Base-by-base conservation (phyloP, 1,140 invertebrate genomes). In the Meloidogyne chitwoodi region DNA sequence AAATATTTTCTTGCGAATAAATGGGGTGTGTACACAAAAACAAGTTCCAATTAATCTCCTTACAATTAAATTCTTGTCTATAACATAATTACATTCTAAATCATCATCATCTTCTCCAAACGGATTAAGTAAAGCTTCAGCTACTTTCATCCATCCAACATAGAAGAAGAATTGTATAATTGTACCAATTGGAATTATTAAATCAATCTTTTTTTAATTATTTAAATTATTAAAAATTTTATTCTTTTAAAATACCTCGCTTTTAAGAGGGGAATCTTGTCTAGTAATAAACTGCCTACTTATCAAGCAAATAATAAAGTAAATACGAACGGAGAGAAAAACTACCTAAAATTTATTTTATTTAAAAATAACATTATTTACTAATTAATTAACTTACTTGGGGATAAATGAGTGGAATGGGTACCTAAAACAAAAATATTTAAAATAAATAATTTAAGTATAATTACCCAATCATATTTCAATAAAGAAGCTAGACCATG, bases 91-190 rank as follows among this genome's bases (percentile, higher is more conserved):
- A 67, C 79, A 83, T 69, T 84, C 83, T 27, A 84, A 75, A 65
- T 85, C 85, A 67, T 86, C 85, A 56, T 87, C 85, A 74, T 85
- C 84, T 67, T 86, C 86, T 38, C 85, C 85, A 12, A 87, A 64
- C 5, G 85, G 85, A 73, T 86, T 86, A n/a, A 86, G 74, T 34
- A 86, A 64, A 2, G 84, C 83, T 74, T 87, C 86, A 14, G 85
- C 85, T 4, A 86, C 86, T 75, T 87, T 87, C 81, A 87, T 81
- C 85, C 85, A 86, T 14, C 85, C 85, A 67, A 85, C 81, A 64
- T 79, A 87, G 56, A 85, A 77, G 38, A 84, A 63, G 61, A 85
- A 85, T 72, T 85, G 80, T 66, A 84, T 77, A 63, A 87, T 85
- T 61, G 83, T 85, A 3, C 68, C 80, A 27, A 85, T 76, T 10